phyloP scores from a whole-genome alignment of 1,140 invertebrate species.

The Portunus trituberculatus region DNA sequence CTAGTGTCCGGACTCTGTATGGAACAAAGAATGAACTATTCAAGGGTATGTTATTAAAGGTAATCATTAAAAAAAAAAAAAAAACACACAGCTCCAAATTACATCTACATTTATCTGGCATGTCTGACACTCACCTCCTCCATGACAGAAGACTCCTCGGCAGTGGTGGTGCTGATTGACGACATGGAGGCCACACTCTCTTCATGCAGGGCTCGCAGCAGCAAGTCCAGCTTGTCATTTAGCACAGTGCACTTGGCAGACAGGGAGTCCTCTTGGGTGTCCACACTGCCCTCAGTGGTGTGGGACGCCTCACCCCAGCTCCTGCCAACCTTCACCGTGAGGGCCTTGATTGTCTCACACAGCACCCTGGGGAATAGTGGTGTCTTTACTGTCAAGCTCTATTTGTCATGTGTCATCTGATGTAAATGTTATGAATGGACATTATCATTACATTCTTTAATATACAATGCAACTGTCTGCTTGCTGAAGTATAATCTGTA shows the following conservation, averaged over 20 bases:
- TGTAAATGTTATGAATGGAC: too few species aligned
- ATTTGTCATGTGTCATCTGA: too few species aligned
- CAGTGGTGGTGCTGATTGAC: conserved; percentile 64
- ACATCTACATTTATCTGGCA: too few species aligned
- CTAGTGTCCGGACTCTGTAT: conserved; percentile 67
- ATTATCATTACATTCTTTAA: too few species aligned
- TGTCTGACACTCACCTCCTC: conserved; percentile 77
- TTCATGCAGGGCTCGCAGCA: conserved; percentile 87
- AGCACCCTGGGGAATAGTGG: conserved; percentile 82
- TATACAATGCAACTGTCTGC: too few species aligned
- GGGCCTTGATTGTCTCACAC: conserved; percentile 91
- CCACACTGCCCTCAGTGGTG: conserved; percentile 80
- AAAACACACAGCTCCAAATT: too few species aligned
- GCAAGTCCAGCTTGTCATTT: conserved; percentile 88
- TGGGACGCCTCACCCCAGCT: conserved; percentile 79
- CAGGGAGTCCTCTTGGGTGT: conserved; percentile 82
- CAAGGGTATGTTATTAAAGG: too few species aligned
- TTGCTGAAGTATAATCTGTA: too few species aligned
- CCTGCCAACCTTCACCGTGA: conserved; percentile 84
- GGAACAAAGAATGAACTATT: neutral
- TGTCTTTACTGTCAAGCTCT: too few species aligned
- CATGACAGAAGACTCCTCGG: conserved; percentile 70
- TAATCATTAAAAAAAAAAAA: too few species aligned
- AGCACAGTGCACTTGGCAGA: conserved; percentile 87
- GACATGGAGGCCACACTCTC: conserved; percentile 81